Percentiles rank a stretch among this genome's conserved stretches.
These are phyloP conservation scores for Protonibea diacanthus DNA, from an alignment of 2,797 vertebrate genomes.

Conservation along the genomic window DNA sequence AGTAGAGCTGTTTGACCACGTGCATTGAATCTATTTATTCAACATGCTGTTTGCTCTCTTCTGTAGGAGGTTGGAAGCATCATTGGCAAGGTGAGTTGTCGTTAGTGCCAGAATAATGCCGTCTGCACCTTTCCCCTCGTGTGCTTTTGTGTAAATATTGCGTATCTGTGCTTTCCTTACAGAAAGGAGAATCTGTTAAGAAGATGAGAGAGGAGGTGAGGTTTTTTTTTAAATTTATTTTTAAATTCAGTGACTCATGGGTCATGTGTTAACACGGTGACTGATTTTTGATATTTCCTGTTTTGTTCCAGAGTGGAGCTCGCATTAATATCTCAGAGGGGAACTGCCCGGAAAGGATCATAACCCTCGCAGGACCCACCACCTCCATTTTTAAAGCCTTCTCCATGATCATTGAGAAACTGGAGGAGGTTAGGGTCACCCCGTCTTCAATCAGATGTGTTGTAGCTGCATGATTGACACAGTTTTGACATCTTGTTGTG, in stretches of 20 bases:
- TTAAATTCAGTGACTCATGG: constrained; percentile 1
- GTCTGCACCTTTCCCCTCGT: neutral
- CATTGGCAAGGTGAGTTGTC: constrained; percentile 89
- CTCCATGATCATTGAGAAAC: constrained; percentile 97
- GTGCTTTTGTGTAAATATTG: constrained; percentile 57
- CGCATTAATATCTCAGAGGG: constrained; percentile 97
- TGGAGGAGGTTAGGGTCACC: constrained; percentile 89
- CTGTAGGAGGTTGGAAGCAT: constrained; percentile 95
- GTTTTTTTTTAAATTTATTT: neutral
- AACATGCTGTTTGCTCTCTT: constrained; percentile 15
- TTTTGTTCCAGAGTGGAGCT: constrained; percentile 88
- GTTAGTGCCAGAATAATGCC: neutral
- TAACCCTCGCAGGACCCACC: constrained; percentile 94
- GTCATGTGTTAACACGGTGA: neutral
- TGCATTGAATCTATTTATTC: neutral
- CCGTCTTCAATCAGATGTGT: neutral
- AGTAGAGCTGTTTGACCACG: too few relatives aligned
- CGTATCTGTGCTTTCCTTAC: constrained; percentile 48
- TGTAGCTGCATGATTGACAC: neutral
- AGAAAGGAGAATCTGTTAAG: constrained; percentile 97
- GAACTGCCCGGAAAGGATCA: constrained; percentile 96
- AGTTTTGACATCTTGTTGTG: neutral
- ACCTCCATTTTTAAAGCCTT: constrained; percentile 97
- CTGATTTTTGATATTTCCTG: constrained; percentile 15
- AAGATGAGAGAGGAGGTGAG: constrained; percentile 96